Evolutionary conservation across 2,113 vertebrate genomes (phyloP).

Genomic region (Clarias batrachus): DNA sequence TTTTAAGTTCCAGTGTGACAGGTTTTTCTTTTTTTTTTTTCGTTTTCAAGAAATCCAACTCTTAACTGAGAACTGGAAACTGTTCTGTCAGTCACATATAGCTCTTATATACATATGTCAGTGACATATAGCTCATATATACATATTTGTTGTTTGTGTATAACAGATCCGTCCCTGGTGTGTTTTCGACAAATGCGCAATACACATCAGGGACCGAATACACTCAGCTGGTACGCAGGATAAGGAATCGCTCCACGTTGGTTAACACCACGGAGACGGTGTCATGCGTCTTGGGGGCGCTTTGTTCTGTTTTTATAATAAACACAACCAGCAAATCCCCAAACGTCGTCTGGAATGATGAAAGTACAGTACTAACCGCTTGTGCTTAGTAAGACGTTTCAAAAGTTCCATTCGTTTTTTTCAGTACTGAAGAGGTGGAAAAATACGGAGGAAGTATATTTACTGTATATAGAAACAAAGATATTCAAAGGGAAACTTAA

Average conservation of each 20-base stretch:
- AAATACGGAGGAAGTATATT: background rate
- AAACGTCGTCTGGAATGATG: background rate
- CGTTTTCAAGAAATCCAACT: background rate
- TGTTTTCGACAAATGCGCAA: background rate
- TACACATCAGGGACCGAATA: conserved; percentile 16
- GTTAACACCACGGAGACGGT: background rate
- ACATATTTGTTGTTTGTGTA: conserved; percentile 20
- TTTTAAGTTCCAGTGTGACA: background rate
- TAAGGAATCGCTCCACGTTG: background rate
- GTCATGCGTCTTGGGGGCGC: background rate
- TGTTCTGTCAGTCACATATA: background rate
- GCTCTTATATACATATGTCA: background rate
- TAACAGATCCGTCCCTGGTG: conserved; percentile 7
- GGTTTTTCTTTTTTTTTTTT: background rate
- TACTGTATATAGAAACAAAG: too few relatives aligned
- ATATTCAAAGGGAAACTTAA: background rate
- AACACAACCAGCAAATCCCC: background rate
- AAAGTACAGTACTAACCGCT: background rate
- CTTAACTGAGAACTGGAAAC: background rate
- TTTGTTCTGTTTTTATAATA: conserved; percentile 17
- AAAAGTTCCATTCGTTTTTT: background rate
- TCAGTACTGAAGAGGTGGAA: background rate
- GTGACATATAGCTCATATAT: background rate
- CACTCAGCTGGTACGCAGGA: background rate
- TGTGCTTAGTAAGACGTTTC: background rate